Conservation (phyloP, 2,888 invertebrate genomes). For the Sussaba pulchella region DNA sequence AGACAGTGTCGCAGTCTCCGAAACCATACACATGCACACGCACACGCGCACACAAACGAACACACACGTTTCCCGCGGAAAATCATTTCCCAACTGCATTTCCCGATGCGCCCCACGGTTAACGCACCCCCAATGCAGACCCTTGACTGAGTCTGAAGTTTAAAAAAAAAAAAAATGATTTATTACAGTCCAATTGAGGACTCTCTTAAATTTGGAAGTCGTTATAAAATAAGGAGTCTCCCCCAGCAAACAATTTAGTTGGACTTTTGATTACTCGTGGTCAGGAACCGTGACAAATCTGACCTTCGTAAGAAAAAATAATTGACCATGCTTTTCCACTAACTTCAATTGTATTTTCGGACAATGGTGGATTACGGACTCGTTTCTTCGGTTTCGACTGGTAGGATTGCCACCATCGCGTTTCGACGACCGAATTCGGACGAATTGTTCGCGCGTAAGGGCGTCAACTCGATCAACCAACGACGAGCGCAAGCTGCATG, state of each 20-base stretch:
- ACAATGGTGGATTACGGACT: too few species aligned
- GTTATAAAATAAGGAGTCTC: not conserved
- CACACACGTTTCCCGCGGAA: slow-evolving; percentile 4
- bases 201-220: not conserved
- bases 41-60: too few species aligned
- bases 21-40: not conserved
- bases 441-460: not conserved
- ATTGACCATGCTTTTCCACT: too few species aligned
- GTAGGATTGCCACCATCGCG: too few species aligned
- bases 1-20: not conserved
- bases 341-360: not conserved
- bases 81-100: not conserved
- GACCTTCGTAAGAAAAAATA: too few species aligned
- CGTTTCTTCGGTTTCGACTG: too few species aligned
- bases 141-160: not conserved
- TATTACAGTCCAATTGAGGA: not conserved
- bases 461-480: not conserved
- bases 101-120: not conserved
- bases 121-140: not conserved
- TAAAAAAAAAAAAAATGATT: not conserved
- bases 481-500: not conserved
- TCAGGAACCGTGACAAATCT: not conserved
- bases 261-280: not conserved
- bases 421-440: slow-evolving; percentile 15
- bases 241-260: not conserved